Conservation (phyloP, 2,113 vertebrate species). For the Australoheros scitulus region DNA sequence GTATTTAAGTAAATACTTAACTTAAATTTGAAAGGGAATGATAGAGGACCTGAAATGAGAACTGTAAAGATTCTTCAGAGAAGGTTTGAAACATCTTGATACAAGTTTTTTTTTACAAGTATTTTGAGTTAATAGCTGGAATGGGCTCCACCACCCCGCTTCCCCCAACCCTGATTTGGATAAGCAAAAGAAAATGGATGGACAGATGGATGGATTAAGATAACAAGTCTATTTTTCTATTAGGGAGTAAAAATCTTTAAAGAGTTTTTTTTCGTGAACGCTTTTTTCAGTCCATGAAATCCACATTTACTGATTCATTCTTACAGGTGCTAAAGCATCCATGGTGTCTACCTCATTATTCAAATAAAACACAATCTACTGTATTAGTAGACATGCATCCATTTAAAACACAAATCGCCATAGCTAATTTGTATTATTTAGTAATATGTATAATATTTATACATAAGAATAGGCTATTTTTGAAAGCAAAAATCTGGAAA, state of each 20-base stretch:
- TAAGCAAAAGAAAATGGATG: no score
- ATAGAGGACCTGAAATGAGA: neutral
- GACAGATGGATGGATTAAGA: neutral
- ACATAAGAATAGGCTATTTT: neutral
- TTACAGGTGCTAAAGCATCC: neutral
- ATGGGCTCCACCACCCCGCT: no score
- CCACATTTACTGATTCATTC: neutral
- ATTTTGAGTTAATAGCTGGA: neutral
- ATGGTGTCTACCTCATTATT: constrained; percentile 38
- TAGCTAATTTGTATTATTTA: neutral
- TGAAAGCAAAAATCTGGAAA: neutral
- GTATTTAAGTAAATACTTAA: neutral
- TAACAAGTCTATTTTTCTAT: neutral
- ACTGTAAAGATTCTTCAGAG: neutral
- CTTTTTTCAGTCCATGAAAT: neutral
- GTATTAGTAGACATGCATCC: neutral
- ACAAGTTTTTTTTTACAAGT: neutral
- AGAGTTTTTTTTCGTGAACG: neutral
- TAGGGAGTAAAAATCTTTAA: neutral
- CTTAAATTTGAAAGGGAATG: neutral
- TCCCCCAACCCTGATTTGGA: no score
- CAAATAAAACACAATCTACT: neutral
- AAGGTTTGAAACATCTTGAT: neutral
- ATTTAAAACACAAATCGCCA: neutral
- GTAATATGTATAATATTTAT: neutral